phyloP scores from a whole-genome alignment of 2,888 invertebrate genomes.

The Corbicula japonica region DNA sequence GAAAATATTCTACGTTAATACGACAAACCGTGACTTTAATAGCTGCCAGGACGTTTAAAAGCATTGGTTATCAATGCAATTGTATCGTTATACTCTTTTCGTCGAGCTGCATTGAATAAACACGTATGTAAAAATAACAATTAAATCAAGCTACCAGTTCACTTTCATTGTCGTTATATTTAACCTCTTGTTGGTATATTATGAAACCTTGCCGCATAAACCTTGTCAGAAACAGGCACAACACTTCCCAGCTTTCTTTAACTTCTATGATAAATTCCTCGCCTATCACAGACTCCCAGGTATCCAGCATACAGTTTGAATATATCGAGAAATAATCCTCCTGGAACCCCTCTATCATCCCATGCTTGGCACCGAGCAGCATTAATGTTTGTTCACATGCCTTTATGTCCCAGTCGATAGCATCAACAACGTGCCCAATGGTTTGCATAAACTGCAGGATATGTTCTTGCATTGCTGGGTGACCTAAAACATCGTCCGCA shows the following conservation, averaged over 20 bases:
- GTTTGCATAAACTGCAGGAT: slow-evolving; percentile 78
- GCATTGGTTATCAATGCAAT: too few species aligned
- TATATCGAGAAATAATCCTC: slow-evolving; percentile 77
- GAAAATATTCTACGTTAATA: too few species aligned
- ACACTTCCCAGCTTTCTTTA: slow-evolving; percentile 75
- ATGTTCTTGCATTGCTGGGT: slow-evolving; percentile 71
- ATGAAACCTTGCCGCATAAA: slow-evolving; percentile 68
- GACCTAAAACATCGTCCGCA: slow-evolving; percentile 68
- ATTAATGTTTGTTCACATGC: slow-evolving; percentile 73
- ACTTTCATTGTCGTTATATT: slow-evolving; percentile 4
- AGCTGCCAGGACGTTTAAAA: too few species aligned
- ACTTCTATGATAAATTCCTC: slow-evolving; percentile 82
- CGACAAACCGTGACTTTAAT: too few species aligned
- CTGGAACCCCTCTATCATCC: slow-evolving; percentile 75
- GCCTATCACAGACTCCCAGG: slow-evolving; percentile 80
- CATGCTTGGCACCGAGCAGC: slow-evolving; percentile 82
- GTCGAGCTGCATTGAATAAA: too few species aligned
- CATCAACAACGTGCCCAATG: slow-evolving; percentile 74
- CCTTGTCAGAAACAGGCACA: slow-evolving; percentile 75
- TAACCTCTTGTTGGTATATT: slow-evolving; percentile 51
- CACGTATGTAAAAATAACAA: too few species aligned
- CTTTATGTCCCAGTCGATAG: slow-evolving; percentile 71
- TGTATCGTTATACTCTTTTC: too few species aligned
- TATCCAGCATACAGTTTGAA: slow-evolving; percentile 77
- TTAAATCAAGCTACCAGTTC: too few species aligned